phyloP scores from a whole-genome alignment of 2,113 vertebrate species.

The Elanoides forficatus region DNA sequence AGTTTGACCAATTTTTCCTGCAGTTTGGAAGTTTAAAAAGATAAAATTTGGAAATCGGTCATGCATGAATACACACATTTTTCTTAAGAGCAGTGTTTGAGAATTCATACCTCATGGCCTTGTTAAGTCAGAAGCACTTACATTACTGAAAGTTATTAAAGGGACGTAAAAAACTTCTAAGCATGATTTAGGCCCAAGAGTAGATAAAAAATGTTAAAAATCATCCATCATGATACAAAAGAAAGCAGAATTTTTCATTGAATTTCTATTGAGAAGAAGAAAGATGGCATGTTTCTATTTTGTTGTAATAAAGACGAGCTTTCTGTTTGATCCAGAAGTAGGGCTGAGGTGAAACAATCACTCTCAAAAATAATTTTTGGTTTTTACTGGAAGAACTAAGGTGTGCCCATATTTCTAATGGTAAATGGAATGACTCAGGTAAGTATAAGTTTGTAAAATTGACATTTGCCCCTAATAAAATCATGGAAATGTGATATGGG shows the following conservation, averaged over 20 bases:
- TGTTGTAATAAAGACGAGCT: not conserved
- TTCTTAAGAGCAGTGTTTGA: not conserved
- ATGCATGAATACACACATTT: not conserved
- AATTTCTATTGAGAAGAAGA: not conserved
- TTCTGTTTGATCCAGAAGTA: not conserved
- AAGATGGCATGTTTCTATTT: not conserved
- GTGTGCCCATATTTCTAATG: not conserved
- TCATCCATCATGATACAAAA: not conserved
- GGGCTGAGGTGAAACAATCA: not conserved
- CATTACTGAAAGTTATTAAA: constrained; percentile 3
- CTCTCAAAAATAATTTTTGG: not conserved
- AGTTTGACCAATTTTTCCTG: not conserved
- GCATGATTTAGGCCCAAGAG: not conserved
- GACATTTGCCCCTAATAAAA: not conserved
- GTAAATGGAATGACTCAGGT: not conserved
- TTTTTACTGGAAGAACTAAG: not conserved
- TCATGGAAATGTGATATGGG: not conserved
- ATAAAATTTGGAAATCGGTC: not conserved
- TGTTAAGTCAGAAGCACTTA: constrained; percentile 36
- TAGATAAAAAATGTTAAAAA: constrained; percentile 27
- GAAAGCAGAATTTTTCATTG: not conserved
- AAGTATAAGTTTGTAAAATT: not conserved
- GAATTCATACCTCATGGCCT: not conserved
- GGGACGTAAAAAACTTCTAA: not conserved
- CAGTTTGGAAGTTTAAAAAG: not conserved